Evolutionary conservation across 2,797 vertebrate species (phyloP), one percentile per base, ranked within the genome.

Genomic region (Petrocephalus schoutedeni): DNA sequence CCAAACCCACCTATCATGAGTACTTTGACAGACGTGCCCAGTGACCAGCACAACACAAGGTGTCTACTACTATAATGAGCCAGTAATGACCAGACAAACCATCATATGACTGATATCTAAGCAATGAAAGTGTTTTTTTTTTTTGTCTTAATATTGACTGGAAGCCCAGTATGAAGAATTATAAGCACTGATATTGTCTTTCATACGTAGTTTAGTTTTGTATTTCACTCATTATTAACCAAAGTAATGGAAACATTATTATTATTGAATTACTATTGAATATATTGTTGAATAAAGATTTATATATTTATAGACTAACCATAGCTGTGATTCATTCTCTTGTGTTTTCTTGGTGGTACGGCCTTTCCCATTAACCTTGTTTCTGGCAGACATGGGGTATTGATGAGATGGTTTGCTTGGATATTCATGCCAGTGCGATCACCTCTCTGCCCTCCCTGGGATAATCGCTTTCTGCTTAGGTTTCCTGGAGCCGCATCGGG

Each of bases 141-240:
- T 23, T 49, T 45, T 80, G 28, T 71, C 32, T 71, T 36, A 71
- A 16, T 71, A 16, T 71, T 28, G 64, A 71, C 80, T 86, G 87
- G 85, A 56, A 88, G 85, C 89, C 19, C 71, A 87, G 88, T 92
- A 90, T 90, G 91, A 91, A 92, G 87, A 91, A 92, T 89, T 94
- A 92, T 93, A 49, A 80, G 95, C 96, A 96, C 95, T 96, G 95
- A 96, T 92, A 80, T 93, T 94, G 95, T 94, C 91, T 93, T 93
- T 92, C 91, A 92, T 91, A 91, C 93, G 91, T 92, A 91, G 77
- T 54, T 90, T 89, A 49, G 74, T 80, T 80, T 77, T 1, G 16
- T 45, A 77, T 77, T 88, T 49, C 74, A 80, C 41, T n/a, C 41
- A 80, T 49, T 80, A 80, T 80, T 80, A 80, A 49, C 36, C 74